A percentile compares a stretch with the other conserved stretches of the same genome.
Evolutionary conservation across 2,113 vertebrate genomes (phyloP).

Genomic region (Formicarius rufipectus): DNA sequence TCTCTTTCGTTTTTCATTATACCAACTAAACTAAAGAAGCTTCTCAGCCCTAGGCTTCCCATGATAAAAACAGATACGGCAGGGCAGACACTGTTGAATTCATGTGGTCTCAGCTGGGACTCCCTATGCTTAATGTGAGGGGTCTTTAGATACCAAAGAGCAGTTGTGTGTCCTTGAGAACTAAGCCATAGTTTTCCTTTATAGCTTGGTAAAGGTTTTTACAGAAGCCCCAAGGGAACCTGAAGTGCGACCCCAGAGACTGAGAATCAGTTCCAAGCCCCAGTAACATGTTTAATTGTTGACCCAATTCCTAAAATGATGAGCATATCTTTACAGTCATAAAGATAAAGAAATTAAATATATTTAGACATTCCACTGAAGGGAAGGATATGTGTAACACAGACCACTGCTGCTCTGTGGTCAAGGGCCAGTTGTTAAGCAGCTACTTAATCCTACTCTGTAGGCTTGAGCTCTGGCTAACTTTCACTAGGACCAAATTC

Average conservation of each 20-base stretch:
- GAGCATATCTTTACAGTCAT: not conserved
- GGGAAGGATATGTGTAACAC: not conserved
- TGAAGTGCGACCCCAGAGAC: not conserved
- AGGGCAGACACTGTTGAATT: not conserved
- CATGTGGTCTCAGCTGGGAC: not conserved
- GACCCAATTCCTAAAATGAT: not conserved
- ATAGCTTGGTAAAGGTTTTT: not conserved
- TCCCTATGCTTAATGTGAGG: not conserved
- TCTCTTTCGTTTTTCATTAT: not conserved
- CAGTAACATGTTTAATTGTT: not conserved
- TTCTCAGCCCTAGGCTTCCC: not conserved
- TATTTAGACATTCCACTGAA: not conserved
- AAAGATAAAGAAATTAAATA: not conserved
- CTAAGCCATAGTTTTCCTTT: not conserved
- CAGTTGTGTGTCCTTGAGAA: not conserved
- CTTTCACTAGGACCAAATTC: not conserved
- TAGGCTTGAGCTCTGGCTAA: not conserved
- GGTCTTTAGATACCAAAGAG: not conserved
- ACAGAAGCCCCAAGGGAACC: not conserved
- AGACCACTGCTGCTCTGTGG: not conserved
- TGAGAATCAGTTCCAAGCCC: not conserved
- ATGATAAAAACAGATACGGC: not conserved
- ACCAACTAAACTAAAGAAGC: not conserved
- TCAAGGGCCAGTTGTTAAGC: not conserved
- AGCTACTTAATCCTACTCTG: not conserved